Conservation (phyloP, 2,888 invertebrate species). For the Flexamia atlantica region DNA sequence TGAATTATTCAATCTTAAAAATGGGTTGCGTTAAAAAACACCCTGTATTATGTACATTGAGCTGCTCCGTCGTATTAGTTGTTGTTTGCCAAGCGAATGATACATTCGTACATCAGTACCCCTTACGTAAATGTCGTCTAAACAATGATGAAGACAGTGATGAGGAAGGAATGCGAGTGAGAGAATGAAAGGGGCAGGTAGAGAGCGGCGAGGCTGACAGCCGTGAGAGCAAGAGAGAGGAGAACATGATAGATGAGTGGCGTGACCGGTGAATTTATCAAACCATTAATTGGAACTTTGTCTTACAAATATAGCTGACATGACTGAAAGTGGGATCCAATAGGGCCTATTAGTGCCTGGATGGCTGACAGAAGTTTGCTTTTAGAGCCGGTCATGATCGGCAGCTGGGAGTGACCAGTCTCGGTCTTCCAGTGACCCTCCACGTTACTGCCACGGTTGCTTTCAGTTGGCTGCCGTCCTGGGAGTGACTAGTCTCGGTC, state of each 20-base stretch:
- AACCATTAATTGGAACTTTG: slow-evolving; percentile 58
- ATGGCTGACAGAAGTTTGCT: slow-evolving; percentile 52
- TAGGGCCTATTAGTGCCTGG: slow-evolving; percentile 41
- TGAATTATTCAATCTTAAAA: too few species aligned
- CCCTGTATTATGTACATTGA: too few species aligned
- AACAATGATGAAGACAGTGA: slow-evolving; percentile 19
- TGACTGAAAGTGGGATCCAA: slow-evolving; percentile 31
- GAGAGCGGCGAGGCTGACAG: slow-evolving; percentile 33
- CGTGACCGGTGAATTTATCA: slow-evolving; percentile 52
- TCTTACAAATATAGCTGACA: slow-evolving; percentile 56
- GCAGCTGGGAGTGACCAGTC: slow-evolving; percentile 40
- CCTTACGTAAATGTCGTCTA: too few species aligned
- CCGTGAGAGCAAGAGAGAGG: slow-evolving; percentile 54
- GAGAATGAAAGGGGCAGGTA: slow-evolving; percentile 16
- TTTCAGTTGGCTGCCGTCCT: neutral
- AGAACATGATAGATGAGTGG: slow-evolving; percentile 34
- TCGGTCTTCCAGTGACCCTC: neutral
- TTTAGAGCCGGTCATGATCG: slow-evolving; percentile 43
- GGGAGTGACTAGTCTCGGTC: too few species aligned
- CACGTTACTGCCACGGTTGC: neutral
- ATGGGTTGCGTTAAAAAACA: too few species aligned
- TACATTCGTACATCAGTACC: too few species aligned
- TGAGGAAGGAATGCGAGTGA: slow-evolving; percentile 33
- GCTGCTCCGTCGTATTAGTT: too few species aligned
- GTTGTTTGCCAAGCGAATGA: too few species aligned